Evolutionary conservation across 2,888 invertebrate species (phyloP).

Genomic region (Noctua janthe): DNA sequence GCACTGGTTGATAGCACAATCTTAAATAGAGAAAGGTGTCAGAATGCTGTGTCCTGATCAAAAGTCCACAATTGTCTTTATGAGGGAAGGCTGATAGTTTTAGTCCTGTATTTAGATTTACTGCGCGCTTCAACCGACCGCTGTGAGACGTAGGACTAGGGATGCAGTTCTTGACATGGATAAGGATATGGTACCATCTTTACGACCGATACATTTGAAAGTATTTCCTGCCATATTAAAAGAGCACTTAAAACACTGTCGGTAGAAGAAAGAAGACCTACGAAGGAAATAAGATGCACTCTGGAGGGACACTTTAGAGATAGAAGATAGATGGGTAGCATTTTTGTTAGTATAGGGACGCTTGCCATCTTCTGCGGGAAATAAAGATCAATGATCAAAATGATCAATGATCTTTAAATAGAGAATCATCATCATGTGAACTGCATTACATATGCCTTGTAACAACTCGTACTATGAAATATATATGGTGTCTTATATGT

Average conservation of each 20-base stretch:
- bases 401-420: no score
- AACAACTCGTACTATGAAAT: background rate
- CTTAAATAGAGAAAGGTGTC: background rate
- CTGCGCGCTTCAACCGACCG: no score
- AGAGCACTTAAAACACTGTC: background rate
- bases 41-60: background rate
- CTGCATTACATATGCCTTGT: background rate
- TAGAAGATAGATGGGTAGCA: background rate
- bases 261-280: background rate
- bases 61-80: background rate
- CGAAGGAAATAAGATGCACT: background rate
- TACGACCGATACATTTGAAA: slow-evolving; percentile 3
- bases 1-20: no score
- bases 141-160: background rate
- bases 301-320: background rate
- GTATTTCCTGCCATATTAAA: background rate
- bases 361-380: background rate
- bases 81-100: background rate
- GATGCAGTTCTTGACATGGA: background rate
- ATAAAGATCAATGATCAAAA: no score
- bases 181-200: background rate
- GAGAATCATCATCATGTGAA: background rate
- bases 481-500: background rate
- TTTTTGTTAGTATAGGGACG: background rate
- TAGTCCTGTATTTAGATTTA: no score